Base-by-base conservation (phyloP, 2,113 vertebrate species). In the Sebastes schlegelii region DNA sequence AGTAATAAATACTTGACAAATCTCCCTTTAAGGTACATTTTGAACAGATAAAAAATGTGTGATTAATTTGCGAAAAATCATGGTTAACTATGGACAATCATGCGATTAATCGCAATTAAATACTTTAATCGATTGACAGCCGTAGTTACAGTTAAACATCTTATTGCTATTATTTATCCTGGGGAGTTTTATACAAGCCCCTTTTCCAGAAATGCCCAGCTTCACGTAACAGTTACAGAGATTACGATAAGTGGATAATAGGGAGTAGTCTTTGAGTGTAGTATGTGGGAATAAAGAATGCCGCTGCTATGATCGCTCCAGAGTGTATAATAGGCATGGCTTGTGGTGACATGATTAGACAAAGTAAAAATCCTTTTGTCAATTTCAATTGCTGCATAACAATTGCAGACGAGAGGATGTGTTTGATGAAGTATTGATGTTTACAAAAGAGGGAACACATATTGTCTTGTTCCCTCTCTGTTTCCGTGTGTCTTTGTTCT, bases 381-480 rank as follows among this genome's bases (percentile, higher is more conserved):
- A 62, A 62, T 62, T 64, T 67, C 64, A 48, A 14, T 67, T 67
- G 21, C 45, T 72, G 21, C 26, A 62, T 73, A 67, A 52, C 16
- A 48, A 21, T 21, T 10, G 0, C 74, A 19, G 46, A 49, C 7
- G 6, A 6, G 5, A 23, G 52, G 43, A 55, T 55, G 19, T 69
- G 10, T 77, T 82, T 83, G 23, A 75, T 66, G 6, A 61, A 34
- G 4, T 45, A 60, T 63, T 62, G 21, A 68, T 63, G 17, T 69
- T 55, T 48, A 21, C 13, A 68, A 54, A 45, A 6, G 5, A 42
- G 26, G 8, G 13, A 10, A 63, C 49, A 12, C 5, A 52, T 26
- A 26, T 26, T 26, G 26, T 26, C 26, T 26, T 26, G 5, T 74
- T 21, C n/a, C 4, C 16, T 14, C 21, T 71, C 60, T 16, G 1